Evolutionary conservation across 2,888 invertebrate genomes (phyloP).

Genomic region (Plemyria rubiginata): DNA sequence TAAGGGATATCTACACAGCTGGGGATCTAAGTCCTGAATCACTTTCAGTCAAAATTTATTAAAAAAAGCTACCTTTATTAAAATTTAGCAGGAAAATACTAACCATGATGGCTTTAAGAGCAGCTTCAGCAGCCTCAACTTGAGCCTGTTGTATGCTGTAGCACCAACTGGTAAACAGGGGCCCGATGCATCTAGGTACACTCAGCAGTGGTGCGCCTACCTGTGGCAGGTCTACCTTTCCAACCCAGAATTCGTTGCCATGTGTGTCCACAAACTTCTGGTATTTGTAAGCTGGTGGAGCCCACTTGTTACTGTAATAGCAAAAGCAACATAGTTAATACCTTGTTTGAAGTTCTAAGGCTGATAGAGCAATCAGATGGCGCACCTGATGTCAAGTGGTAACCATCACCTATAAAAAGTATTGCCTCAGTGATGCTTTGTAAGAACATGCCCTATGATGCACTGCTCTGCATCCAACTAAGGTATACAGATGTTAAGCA

Average conservation of each 20-base stretch:
- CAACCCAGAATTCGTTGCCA: conserved; percentile 62
- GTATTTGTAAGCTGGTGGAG: conserved; percentile 64
- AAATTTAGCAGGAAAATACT: not conserved
- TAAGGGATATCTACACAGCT: too few species aligned
- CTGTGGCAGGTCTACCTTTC: conserved; percentile 64
- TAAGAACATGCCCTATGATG: too few species aligned
- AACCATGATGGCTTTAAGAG: conserved; percentile 68
- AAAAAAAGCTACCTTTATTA: too few species aligned
- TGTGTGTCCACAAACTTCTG: conserved; percentile 59
- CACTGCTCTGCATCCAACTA: too few species aligned
- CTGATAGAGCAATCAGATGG: too few species aligned
- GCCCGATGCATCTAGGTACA: conserved; percentile 60
- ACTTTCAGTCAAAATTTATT: too few species aligned
- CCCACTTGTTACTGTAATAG: conserved; percentile 68
- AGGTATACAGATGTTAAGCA: too few species aligned
- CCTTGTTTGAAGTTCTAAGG: too few species aligned
- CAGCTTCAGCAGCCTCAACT: conserved; percentile 67
- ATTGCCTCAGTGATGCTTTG: too few species aligned
- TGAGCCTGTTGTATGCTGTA: conserved; percentile 63
- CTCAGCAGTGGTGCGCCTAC: conserved; percentile 63
- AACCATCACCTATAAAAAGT: too few species aligned
- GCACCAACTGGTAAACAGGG: conserved; percentile 59
- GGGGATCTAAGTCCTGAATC: too few species aligned
- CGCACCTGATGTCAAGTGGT: too few species aligned
- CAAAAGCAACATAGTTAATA: not conserved